Evolutionary conservation across 2,797 vertebrate genomes (phyloP), one percentile per base, ranked within the genome.

Genomic region (Hemitrygon akajei): DNA sequence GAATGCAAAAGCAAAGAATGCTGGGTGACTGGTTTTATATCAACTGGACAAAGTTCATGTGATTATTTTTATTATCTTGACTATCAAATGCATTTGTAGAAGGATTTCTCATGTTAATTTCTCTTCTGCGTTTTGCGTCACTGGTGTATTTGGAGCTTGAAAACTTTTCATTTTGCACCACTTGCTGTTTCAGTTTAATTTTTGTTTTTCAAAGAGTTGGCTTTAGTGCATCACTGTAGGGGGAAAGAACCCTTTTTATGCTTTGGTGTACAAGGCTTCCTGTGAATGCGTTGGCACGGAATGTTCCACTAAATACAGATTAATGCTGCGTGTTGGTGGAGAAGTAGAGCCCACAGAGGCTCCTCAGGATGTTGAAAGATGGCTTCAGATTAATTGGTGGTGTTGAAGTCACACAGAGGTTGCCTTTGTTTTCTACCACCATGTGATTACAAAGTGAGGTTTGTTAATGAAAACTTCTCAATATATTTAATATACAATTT

Each of bases 381-480:
- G 91, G 91, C 91, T 58, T 93, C 73, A 93, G 91, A 93, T 93
- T 93, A 93, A 75, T 56, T 27, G 91, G 71, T 73, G 71, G 25
- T 93, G 91, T 75, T 76, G 73, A 30, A 76, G 91, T 25, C 71
- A 73, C 91, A 93, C 91, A 93, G 69, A 93, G 91, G 91, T 56
- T 47, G 16, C 66, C 71, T 93, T 92, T 93, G 91, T 93, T 93
- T 93, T 93, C 91, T 20, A 9, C 40, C 58, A 37, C 91, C 91
- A 47, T 93, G 91, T 93, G 91, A 93, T 93, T 93, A 93, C 91
- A 93, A 93, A 76, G 91, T 93, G 71, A 76, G 91, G 73, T 93
- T 93, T 93, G 71, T 93, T 76, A 18, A 47, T 73, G 66, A 93
- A 76, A 30, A 56, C 69, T 76, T 75, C 63, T n/a, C 71, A 56